A percentile compares a stretch with the other conserved stretches of the same genome.
phyloP scores from a whole-genome alignment of 1,140 invertebrate species.

The Lepidurus arcticus region DNA sequence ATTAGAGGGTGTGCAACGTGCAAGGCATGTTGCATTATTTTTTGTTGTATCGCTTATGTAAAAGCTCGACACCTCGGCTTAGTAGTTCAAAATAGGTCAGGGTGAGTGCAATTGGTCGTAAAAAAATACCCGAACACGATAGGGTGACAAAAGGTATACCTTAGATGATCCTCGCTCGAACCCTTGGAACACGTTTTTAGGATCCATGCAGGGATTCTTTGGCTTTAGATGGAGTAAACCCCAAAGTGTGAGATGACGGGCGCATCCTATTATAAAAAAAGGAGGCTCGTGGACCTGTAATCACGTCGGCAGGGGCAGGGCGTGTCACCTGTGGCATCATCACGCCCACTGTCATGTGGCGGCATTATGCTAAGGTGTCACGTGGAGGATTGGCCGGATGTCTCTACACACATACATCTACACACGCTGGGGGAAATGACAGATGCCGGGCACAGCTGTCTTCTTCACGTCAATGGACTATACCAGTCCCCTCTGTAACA shows the following conservation, averaged over 20 bases:
- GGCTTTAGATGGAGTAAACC: not conserved
- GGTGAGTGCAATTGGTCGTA: not conserved
- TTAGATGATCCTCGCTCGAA: not conserved
- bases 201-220: not conserved
- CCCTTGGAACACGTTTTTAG: not conserved
- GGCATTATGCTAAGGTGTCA: conserved; percentile 18
- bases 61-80: not conserved
- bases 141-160: not conserved
- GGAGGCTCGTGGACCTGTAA: conserved; percentile 9
- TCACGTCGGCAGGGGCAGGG: conserved; percentile 12
- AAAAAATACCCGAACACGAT: not conserved
- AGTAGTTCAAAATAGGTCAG: conserved; percentile 9
- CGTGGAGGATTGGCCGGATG: conserved; percentile 16
- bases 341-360: conserved; percentile 15
- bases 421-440: conserved; percentile 17
- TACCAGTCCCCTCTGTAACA: not conserved
- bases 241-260: conserved; percentile 10
- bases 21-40: not conserved
- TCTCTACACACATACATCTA: conserved; percentile 11
- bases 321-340: conserved; percentile 16
- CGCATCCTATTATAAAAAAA: conserved; percentile 7
- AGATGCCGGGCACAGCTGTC: conserved; percentile 12
- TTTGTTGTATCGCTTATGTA: not conserved
- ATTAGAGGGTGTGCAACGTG: not conserved
- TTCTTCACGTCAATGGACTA: not conserved